Base-by-base conservation (phyloP, 1,140 invertebrate genomes). In the Papilio xuthus region DNA sequence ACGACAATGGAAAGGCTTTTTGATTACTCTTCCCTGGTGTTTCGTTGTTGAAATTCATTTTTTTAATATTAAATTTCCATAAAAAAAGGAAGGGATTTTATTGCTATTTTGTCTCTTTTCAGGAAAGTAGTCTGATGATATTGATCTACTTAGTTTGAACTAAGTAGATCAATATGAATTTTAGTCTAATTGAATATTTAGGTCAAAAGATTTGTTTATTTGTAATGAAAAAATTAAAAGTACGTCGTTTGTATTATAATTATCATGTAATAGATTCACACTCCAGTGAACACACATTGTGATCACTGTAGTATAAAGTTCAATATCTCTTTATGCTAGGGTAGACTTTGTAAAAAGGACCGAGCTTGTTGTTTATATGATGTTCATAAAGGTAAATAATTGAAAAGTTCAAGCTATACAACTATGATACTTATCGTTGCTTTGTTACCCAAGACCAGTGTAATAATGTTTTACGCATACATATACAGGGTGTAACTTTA, bases 1-100 rank as follows among this genome's bases (percentile, higher is more conserved):
- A 87, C 85, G 83, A 80, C 86, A 86, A 84, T 86, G 82, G 84
- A 87, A 88, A 89, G 84, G 81, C 80, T 83, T 85, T 88, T 89
- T 50, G 74, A 76, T 63, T 76, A 56, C 50, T 60, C 15, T 37
- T 60, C 32, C 32, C 32, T 13, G 20, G 23, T 63, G 74, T 60
- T 75, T 37, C 53, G 73, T 37, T 28, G 20, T 76, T 23, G 3
- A 56, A 63, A 28, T 75, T 75, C n/a, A n/a, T n/a, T 42, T 75
- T n/a, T 56, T 73, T 50, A 4, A n/a, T 12, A 44, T 50, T 20
- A 73, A 47, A 67, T 8, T 67, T 13, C 1, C 13, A 18, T 67
- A 67, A 67, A 67, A n/a, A 28, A 67, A 3, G 12, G 15, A 63
- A 12, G 4, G 12, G 28, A 50, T 13, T 50, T 1, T 37, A 37